Evolutionary conservation across 2,113 vertebrate genomes (phyloP).

Genomic region (Scolopax mira): DNA sequence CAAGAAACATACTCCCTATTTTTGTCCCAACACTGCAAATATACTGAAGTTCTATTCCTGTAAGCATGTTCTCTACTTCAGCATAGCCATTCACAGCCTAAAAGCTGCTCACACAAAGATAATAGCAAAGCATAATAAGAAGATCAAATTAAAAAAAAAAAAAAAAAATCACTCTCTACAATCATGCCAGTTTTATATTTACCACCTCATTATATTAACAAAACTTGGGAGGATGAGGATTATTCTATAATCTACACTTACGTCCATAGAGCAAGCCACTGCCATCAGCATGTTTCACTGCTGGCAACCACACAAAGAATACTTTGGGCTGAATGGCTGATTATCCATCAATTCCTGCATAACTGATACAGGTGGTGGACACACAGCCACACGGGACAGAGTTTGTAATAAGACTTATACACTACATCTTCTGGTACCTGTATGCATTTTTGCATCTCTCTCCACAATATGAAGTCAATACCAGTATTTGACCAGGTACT

Average conservation of each 20-base stretch:
- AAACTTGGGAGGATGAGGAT: background rate
- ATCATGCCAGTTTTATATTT: background rate
- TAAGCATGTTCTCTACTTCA: background rate
- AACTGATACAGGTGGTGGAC: background rate
- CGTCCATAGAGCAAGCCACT: fast-evolving
- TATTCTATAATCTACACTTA: background rate
- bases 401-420: too few relatives aligned
- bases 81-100: background rate
- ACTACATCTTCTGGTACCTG: background rate
- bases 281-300: background rate
- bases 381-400: background rate
- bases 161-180: background rate
- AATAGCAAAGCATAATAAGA: background rate
- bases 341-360: background rate
- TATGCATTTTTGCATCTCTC: background rate
- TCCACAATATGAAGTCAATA: fast-evolving
- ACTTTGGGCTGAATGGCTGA: background rate
- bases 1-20: background rate
- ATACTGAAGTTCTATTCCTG: background rate
- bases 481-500: background rate
- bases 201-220: background rate
- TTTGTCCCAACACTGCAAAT: background rate
- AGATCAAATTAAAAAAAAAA: background rate
- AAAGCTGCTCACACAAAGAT: background rate
- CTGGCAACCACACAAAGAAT: background rate